These are phyloP conservation scores for Tiliacea citrago DNA, from an alignment of 2,888 invertebrate species.

Conservation along the genomic window DNA sequence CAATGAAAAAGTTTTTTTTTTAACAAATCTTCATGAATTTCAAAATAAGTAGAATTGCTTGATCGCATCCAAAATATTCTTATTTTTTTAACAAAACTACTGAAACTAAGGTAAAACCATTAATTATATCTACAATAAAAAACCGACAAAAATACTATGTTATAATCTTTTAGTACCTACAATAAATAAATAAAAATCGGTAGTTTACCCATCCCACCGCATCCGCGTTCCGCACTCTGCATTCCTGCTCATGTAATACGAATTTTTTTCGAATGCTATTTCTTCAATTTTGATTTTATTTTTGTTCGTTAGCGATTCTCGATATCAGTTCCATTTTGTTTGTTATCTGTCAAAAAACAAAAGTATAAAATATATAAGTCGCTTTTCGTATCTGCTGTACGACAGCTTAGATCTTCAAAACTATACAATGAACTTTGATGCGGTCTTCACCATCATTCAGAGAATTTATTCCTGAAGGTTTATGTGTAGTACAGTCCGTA, in stretches of 20 bases:
- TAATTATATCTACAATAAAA: neutral
- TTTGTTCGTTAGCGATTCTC: neutral
- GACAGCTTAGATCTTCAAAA: too few relatives aligned
- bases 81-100: neutral
- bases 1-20: conserved; percentile 7
- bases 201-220: too few relatives aligned
- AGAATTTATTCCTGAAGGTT: neutral
- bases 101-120: neutral
- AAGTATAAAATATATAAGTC: neutral
- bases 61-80: neutral
- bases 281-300: neutral
- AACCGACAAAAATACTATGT: neutral
- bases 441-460: neutral
- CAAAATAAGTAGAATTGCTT: neutral
- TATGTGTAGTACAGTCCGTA: too few relatives aligned
- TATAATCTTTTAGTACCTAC: too few relatives aligned
- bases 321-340: neutral
- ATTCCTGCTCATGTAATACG: too few relatives aligned
- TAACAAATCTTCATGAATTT: neutral
- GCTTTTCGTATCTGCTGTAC: neutral
- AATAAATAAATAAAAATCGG: too few relatives aligned
- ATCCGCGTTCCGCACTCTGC: too few relatives aligned
- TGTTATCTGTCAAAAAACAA: neutral
- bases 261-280: neutral
- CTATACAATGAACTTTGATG: too few relatives aligned